Conservation (phyloP, 2,888 invertebrate species). For the Junonia oenone region DNA sequence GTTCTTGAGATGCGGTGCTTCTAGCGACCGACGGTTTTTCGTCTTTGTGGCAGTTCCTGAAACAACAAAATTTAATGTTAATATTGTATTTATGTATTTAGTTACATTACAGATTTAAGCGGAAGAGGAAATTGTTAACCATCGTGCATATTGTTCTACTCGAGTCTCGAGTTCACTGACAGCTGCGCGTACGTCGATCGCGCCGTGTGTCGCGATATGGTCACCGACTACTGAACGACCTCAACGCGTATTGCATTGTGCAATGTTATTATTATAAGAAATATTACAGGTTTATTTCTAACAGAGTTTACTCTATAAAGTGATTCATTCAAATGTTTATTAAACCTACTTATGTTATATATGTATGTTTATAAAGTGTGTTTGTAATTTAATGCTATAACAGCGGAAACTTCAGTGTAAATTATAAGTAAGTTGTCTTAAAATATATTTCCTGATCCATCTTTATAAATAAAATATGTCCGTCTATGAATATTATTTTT, state of each 20-base stretch:
- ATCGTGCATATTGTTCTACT: slow-evolving; percentile 57
- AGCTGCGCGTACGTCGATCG: slow-evolving; percentile 49
- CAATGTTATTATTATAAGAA: slow-evolving; percentile 33
- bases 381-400: neutral
- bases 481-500: too few species aligned
- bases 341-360: neutral
- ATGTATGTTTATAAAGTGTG: neutral
- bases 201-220: slow-evolving; percentile 53
- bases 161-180: slow-evolving; percentile 69
- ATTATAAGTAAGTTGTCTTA: neutral
- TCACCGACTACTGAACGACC: slow-evolving; percentile 43
- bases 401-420: neutral
- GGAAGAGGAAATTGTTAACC: slow-evolving; percentile 61
- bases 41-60: slow-evolving; percentile 61
- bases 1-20: slow-evolving; percentile 65
- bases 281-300: slow-evolving; percentile 26
- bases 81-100: too few species aligned
- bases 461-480: too few species aligned
- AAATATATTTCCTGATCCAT: neutral
- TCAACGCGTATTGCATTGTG: slow-evolving; percentile 36
- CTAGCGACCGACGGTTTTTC: slow-evolving; percentile 58
- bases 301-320: slow-evolving; percentile 6
- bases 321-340: slow-evolving; percentile 1
- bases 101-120: slow-evolving; percentile 31
- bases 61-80: slow-evolving; percentile 50